Percentiles rank a stretch among this genome's conserved stretches.
Conservation (phyloP, 2,888 invertebrate species). For the Aricia artaxerxes region DNA sequence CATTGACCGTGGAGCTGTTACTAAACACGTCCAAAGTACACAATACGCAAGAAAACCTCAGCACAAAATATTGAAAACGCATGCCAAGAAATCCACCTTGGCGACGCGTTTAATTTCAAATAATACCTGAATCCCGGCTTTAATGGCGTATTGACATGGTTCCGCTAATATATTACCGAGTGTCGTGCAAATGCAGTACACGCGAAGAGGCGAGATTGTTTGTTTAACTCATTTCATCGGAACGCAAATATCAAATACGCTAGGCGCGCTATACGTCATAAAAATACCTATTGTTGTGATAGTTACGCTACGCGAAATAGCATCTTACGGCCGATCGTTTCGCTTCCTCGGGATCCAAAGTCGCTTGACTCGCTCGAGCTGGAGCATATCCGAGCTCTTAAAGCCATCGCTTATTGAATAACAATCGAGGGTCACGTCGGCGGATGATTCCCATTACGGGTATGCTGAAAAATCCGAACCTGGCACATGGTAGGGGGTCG, state of each 20-base stretch:
- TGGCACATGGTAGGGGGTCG: conserved; percentile 91
- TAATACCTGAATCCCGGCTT: conserved; percentile 33
- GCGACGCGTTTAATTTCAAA: conserved; percentile 27
- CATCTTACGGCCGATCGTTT: conserved; percentile 9
- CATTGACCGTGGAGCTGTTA: conserved; percentile 32
- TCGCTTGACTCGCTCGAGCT: not conserved
- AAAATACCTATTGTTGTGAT: conserved; percentile 10
- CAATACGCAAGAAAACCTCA: conserved; percentile 21
- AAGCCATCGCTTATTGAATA: conserved; percentile 12
- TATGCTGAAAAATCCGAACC: conserved; percentile 74
- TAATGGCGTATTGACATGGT: conserved; percentile 36
- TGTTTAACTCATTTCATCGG: conserved; percentile 33
- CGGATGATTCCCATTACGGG: not conserved
- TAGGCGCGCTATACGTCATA: conserved; percentile 21
- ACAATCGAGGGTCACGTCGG: conserved; percentile 22
- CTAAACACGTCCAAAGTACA: conserved; percentile 32
- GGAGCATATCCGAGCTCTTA: not conserved
- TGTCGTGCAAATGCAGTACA: conserved; percentile 36
- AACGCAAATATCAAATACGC: conserved; percentile 24
- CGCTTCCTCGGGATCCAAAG: conserved; percentile 2
- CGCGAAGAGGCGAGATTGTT: conserved; percentile 37
- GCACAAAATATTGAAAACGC: conserved; percentile 13
- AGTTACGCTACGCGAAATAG: conserved; percentile 16
- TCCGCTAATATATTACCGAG: conserved; percentile 33
- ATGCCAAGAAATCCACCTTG: conserved; percentile 31